Conservation (phyloP, 2,797 vertebrate genomes). For the Enteromius thamalakanensis region DNA sequence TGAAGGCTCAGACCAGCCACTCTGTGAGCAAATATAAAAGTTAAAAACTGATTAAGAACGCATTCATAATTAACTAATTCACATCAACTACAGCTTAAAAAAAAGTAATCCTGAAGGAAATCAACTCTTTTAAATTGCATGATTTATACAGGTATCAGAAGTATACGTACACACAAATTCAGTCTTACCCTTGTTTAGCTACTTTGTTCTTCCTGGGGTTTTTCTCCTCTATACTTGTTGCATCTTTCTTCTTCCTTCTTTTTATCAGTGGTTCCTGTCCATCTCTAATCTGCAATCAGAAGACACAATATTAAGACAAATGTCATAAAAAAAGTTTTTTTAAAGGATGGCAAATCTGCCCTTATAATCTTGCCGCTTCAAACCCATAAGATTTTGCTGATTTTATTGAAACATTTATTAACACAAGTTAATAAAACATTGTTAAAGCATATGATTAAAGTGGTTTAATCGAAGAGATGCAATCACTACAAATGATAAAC, state of each 20-base stretch:
- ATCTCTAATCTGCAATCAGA: constrained; percentile 71
- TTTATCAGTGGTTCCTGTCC: constrained; percentile 83
- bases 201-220: constrained; percentile 87
- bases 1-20: constrained; percentile 78
- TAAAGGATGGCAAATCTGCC: not conserved
- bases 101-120: not conserved
- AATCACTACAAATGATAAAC: not conserved
- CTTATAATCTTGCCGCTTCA: not conserved
- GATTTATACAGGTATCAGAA: not conserved
- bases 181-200: constrained; percentile 81
- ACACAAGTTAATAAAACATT: too few species aligned
- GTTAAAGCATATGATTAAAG: not conserved
- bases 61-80: not conserved
- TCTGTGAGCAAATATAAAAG: constrained; percentile 68
- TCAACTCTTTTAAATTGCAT: not conserved
- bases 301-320: not conserved
- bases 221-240: constrained; percentile 79
- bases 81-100: not conserved
- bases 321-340: not conserved
- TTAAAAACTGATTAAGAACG: not conserved
- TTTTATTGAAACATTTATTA: not conserved
- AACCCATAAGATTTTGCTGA: not conserved
- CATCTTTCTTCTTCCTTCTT: constrained; percentile 90
- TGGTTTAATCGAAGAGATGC: not conserved
- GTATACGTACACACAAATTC: not conserved